phyloP scores from a whole-genome alignment of 2,888 invertebrate species.

The Chrysolina oricalcia region DNA sequence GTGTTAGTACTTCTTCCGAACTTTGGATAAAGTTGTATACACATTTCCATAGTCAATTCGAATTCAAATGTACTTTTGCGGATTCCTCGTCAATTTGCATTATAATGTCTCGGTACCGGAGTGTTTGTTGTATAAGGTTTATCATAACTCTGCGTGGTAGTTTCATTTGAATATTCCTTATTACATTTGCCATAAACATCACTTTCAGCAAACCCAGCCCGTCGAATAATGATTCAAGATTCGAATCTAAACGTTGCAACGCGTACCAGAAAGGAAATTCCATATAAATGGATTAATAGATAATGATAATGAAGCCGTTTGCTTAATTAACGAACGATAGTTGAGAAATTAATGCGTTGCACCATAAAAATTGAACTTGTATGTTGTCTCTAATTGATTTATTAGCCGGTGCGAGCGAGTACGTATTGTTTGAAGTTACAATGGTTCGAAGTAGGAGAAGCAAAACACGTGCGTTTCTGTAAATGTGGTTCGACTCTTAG shows the following conservation, averaged over 20 bases:
- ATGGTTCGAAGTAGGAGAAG: not conserved
- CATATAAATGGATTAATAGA: conserved; percentile 34
- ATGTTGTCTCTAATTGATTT: not conserved
- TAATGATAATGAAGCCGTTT: conserved; percentile 17
- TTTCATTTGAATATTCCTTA: conserved; percentile 4
- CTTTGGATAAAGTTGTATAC: too few relatives aligned
- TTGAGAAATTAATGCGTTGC: not conserved
- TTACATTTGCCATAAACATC: conserved; percentile 10
- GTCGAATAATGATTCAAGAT: conserved; percentile 12
- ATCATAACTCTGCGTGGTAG: not conserved
- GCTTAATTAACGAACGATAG: conserved; percentile 25
- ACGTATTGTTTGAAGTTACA: not conserved
- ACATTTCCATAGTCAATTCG: not conserved
- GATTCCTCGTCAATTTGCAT: not conserved
- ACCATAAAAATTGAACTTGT: not conserved
- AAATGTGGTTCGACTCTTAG: not conserved
- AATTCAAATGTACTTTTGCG: not conserved
- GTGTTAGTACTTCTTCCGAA: too few relatives aligned
- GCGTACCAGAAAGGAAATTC: conserved; percentile 35
- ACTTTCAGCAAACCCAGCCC: not conserved
- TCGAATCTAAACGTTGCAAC: conserved; percentile 18
- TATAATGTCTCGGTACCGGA: not conserved
- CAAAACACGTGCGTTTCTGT: not conserved
- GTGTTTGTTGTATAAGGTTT: not conserved
- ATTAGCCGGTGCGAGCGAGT: not conserved